Percentiles rank a stretch among this genome's conserved stretches.
Conservation (phyloP, 2,113 vertebrate genomes). For the Tretioscincus oriximinensis region DNA sequence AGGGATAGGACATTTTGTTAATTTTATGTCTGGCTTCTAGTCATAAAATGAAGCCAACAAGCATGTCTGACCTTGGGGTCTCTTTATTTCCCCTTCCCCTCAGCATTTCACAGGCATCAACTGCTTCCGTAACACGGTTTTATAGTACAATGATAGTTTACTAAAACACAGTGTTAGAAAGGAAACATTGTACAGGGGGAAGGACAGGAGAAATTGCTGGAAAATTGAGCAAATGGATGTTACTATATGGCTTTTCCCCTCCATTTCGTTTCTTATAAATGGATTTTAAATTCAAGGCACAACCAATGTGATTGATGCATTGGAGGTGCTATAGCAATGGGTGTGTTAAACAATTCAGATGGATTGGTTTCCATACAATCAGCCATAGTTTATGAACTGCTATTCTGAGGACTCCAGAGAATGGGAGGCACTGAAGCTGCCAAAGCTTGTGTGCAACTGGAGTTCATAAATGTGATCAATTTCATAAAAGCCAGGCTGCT, state of each 20-base stretch:
- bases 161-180: no score
- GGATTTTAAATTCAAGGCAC: slow-evolving; percentile 23
- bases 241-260: slow-evolving; percentile 2
- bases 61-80: no score
- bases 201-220: slow-evolving; percentile 3
- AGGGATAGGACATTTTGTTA: no score
- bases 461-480: slow-evolving; percentile 25
- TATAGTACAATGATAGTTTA: no score
- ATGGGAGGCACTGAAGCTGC: slow-evolving; percentile 12
- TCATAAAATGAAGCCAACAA: no score
- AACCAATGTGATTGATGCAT: slow-evolving; percentile 24
- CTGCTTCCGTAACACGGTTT: no score
- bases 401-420: background rate
- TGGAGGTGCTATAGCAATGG: background rate
- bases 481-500: background rate
- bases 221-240: slow-evolving; percentile 17
- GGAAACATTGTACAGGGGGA: background rate
- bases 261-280: slow-evolving; percentile 10
- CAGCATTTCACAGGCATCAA: no score
- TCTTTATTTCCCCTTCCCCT: no score
- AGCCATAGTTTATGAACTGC: slow-evolving; percentile 13
- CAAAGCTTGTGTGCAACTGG: background rate
- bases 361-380: slow-evolving; percentile 14
- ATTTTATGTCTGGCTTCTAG: no score
- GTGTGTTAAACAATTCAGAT: slow-evolving; percentile 27